Percentiles rank a stretch among this genome's conserved stretches.
phyloP scores from a whole-genome alignment of 2,797 vertebrate genomes.

The Mus caroli region DNA sequence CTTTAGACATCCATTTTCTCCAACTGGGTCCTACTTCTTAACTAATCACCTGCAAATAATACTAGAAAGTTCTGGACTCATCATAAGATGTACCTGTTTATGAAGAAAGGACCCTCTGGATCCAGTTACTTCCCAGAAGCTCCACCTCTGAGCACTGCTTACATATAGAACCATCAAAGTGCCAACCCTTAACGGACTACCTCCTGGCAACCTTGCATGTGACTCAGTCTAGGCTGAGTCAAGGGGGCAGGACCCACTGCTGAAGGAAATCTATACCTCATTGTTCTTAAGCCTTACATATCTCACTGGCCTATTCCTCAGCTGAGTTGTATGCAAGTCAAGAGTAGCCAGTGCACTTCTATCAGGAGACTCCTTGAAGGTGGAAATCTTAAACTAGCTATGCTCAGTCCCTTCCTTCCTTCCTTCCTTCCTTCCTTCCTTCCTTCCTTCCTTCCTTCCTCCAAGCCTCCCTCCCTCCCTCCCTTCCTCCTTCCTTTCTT shows the following conservation, averaged over 20 bases:
- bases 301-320: not conserved
- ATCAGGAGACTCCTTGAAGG: not conserved
- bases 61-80: not conserved
- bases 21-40: not conserved
- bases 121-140: no score
- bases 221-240: not conserved
- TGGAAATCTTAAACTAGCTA: not conserved
- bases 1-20: not conserved
- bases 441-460: no score
- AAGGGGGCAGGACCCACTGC: not conserved
- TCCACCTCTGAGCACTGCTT: not conserved
- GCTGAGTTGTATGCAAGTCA: not conserved
- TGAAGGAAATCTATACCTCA: not conserved
- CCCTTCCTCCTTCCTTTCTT: no score
- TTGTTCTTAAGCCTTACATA: not conserved
- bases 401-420: no score
- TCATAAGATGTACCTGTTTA: not conserved
- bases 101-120: not conserved
- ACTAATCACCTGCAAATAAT: not conserved
- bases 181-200: not conserved
- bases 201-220: not conserved
- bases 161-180: not conserved
- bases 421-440: no score
- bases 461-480: no score
- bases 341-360: not conserved